Conservation (phyloP, 2,797 vertebrate species). For the Leucoraja ocellata region DNA sequence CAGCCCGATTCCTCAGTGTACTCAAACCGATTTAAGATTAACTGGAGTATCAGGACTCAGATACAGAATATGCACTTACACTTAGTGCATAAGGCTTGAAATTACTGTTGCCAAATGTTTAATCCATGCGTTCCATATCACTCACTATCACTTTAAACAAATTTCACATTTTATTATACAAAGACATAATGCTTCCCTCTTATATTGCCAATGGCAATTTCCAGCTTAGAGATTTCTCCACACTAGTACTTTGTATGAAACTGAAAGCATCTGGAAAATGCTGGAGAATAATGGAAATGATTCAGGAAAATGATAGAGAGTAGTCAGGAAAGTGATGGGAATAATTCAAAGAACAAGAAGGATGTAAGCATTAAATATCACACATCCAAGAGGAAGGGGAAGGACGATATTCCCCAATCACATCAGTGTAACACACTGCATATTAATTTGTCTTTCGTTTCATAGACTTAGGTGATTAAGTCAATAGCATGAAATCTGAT, state of each 20-base stretch:
- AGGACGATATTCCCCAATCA: background rate
- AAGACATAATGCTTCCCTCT: background rate
- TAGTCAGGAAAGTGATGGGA: background rate
- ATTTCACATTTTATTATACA: background rate
- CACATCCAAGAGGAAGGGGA: background rate
- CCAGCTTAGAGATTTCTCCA: background rate
- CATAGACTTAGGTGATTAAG: background rate
- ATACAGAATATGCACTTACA: background rate
- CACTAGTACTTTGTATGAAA: background rate
- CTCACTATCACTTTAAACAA: background rate
- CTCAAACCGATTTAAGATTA: background rate
- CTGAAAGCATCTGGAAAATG: background rate
- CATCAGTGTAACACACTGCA: background rate
- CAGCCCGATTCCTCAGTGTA: background rate
- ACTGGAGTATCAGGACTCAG: background rate
- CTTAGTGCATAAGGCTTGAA: background rate
- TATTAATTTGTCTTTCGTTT: constrained; percentile 5
- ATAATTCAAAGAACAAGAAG: background rate
- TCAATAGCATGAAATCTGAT: background rate
- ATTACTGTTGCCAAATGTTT: background rate
- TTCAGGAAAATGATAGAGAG: no score
- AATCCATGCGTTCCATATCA: background rate
- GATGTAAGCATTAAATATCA: background rate
- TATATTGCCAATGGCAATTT: background rate
- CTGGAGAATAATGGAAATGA: no score